These are phyloP conservation scores for Australoheros scitulus DNA, from an alignment of 2,113 vertebrate species.

Conservation along the genomic window DNA sequence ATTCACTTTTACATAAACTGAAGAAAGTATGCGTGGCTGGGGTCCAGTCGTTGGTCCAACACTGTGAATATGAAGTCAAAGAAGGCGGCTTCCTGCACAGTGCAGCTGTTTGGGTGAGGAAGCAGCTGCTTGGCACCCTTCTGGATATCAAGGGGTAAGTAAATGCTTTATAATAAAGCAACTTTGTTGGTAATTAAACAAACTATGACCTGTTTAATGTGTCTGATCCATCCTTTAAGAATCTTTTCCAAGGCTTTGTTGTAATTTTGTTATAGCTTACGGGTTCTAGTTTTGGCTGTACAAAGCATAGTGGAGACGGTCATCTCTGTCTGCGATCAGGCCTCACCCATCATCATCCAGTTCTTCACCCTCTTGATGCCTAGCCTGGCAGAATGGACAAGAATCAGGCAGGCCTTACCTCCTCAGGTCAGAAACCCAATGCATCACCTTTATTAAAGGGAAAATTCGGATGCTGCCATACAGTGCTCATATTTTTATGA, in stretches of 20 bases:
- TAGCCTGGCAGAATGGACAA: conserved; percentile 83
- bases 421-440: conserved; percentile 80
- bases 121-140: conserved; percentile 81
- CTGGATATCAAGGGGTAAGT: conserved; percentile 88
- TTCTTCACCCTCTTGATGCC: conserved; percentile 82
- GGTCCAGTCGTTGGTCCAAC: conserved; percentile 83
- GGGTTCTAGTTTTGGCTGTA: conserved; percentile 84
- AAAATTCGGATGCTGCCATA: not conserved
- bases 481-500: not conserved
- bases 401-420: conserved; percentile 83
- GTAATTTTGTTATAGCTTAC: conserved; percentile 79
- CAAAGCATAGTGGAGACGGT: conserved; percentile 82
- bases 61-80: conserved; percentile 70
- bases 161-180: not conserved
- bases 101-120: conserved; percentile 89
- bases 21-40: conserved; percentile 86
- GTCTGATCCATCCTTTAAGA: not conserved
- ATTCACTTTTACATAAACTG: conserved; percentile 86
- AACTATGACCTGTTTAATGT: not conserved
- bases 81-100: conserved; percentile 85
- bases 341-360: conserved; percentile 70
- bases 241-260: not conserved
- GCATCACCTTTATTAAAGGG: not conserved
- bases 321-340: conserved; percentile 72
- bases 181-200: not conserved